Percentiles rank a stretch among this genome's conserved stretches.
phyloP scores from a whole-genome alignment of 2,797 vertebrate species.

The Ceryle rudis region DNA sequence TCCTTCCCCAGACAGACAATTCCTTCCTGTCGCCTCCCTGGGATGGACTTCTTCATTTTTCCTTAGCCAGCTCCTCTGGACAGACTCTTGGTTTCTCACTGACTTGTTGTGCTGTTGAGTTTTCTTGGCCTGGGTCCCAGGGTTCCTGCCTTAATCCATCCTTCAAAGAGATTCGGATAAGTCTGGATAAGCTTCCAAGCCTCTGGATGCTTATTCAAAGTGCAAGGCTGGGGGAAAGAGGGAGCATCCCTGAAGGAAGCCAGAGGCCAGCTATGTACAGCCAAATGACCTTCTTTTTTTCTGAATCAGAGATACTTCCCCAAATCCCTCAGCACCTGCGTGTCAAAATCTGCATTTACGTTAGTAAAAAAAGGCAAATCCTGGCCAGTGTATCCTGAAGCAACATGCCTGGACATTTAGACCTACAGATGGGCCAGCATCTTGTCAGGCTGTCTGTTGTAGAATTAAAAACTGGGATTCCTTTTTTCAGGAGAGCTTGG shows the following conservation, averaged over 20 bases:
- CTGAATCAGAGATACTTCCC: neutral
- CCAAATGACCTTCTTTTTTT: neutral
- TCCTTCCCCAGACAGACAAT: slow-evolving; percentile 35
- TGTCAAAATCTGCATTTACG: neutral
- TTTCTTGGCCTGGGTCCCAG: slow-evolving; percentile 66
- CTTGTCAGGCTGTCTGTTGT: neutral
- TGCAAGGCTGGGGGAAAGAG: neutral
- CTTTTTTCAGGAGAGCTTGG: neutral
- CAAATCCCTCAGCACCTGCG: slow-evolving; percentile 23
- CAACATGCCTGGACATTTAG: neutral
- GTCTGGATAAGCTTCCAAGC: slow-evolving; percentile 65
- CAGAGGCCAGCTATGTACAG: slow-evolving; percentile 29
- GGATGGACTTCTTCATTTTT: slow-evolving; percentile 54
- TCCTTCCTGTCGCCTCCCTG: slow-evolving; percentile 32
- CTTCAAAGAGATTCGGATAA: slow-evolving; percentile 73
- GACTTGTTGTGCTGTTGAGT: slow-evolving; percentile 33
- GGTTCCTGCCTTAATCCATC: slow-evolving; percentile 69
- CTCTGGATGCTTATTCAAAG: slow-evolving; percentile 63
- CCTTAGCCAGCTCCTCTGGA: slow-evolving; percentile 51
- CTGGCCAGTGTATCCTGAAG: neutral
- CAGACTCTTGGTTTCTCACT: slow-evolving; percentile 59
- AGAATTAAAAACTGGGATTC: neutral
- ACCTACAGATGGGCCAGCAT: neutral
- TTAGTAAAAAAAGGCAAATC: neutral
- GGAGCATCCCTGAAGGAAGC: slow-evolving; percentile 52